Evolutionary conservation across 2,888 invertebrate genomes (phyloP).

Genomic region (Entomobrya proxima): DNA sequence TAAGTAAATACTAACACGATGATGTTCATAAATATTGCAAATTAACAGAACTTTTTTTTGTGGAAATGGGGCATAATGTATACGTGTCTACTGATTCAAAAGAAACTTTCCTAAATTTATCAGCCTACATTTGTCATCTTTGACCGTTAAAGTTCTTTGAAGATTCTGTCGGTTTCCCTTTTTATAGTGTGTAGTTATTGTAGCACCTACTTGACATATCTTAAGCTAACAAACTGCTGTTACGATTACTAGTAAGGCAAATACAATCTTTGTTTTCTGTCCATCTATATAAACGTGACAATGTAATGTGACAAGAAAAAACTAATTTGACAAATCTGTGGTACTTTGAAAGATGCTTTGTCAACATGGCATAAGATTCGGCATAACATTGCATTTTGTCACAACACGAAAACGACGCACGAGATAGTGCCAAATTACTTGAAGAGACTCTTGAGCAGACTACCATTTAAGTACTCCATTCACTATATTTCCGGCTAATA

Average conservation of each 20-base stretch:
- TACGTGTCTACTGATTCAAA: too few species aligned
- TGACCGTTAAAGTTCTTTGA: not conserved
- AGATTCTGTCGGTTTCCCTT: conserved; percentile 36
- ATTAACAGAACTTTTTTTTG: too few species aligned
- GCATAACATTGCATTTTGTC: conserved; percentile 11
- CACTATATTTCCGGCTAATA: not conserved
- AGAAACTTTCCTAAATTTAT: conserved; percentile 16
- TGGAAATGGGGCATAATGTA: too few species aligned
- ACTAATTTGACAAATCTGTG: not conserved
- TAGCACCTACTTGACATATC: conserved; percentile 14
- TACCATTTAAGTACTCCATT: not conserved
- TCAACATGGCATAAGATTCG: too few species aligned
- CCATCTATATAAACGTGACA: not conserved
- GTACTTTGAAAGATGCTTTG: not conserved
- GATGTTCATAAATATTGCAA: too few species aligned
- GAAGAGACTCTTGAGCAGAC: not conserved
- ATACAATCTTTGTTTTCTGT: conserved; percentile 10
- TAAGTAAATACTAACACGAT: too few species aligned
- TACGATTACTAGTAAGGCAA: not conserved
- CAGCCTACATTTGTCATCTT: conserved; percentile 20
- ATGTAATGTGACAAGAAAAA: not conserved
- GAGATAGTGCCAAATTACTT: too few species aligned
- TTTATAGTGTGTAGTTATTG: not conserved
- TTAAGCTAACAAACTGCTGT: not conserved
- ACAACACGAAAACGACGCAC: not conserved